Conservation (phyloP, 2,113 vertebrate species). For the Malaclemys terrapin region DNA sequence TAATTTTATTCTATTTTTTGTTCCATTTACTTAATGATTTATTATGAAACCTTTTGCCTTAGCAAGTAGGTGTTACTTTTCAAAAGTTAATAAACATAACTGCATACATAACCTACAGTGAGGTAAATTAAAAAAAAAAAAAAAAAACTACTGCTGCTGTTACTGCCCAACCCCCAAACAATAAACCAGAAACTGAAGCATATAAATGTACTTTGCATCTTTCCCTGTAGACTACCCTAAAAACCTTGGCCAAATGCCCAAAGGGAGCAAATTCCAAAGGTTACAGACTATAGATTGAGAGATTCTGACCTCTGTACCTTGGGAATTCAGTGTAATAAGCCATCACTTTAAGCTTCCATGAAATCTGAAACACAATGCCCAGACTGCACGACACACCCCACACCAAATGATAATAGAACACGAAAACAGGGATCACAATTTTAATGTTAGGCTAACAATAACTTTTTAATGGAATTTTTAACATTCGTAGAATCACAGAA, state of each 20-base stretch:
- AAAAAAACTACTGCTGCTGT: not conserved
- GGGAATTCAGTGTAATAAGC: not conserved
- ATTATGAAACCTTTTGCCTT: not conserved
- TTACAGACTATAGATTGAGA: not conserved
- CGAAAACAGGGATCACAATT: not conserved
- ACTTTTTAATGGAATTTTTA: not conserved
- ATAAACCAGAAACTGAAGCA: not conserved
- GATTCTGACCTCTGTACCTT: not conserved
- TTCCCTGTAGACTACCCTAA: not conserved
- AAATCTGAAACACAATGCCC: not conserved
- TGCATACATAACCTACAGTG: not conserved
- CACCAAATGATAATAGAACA: not conserved
- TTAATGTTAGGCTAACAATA: not conserved
- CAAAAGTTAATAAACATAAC: not conserved
- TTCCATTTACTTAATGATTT: not conserved
- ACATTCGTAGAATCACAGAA: not conserved
- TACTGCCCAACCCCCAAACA: not conserved
- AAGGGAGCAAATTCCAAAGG: not conserved
- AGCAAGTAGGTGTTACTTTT: not conserved
- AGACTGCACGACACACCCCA: not conserved
- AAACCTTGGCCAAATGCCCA: not conserved
- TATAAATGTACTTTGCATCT: not conserved
- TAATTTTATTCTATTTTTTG: not conserved
- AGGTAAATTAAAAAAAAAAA: not conserved
- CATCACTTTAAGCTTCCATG: not conserved